A percentile compares a stretch with the other conserved stretches of the same genome.
Evolutionary conservation across 2,113 vertebrate species (phyloP).

Genomic region (Phyllopteryx taeniolatus): DNA sequence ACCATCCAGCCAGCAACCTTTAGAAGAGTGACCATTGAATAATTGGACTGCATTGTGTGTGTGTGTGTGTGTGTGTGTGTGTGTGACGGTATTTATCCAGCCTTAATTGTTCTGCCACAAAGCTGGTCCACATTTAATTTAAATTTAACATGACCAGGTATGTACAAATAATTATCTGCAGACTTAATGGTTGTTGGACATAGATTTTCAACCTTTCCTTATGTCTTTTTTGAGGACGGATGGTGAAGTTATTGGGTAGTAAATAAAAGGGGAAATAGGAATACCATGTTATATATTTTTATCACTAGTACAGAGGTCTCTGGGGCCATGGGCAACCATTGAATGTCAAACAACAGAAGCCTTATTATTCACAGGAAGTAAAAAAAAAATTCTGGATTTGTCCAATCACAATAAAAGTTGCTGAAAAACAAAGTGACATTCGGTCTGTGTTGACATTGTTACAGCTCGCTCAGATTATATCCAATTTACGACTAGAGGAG

Average conservation of each 20-base stretch:
- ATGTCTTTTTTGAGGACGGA: no score
- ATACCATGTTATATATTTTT: background rate
- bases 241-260: background rate
- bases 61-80: no score
- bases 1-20: no score
- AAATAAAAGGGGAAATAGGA: background rate
- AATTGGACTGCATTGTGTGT: no score
- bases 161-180: background rate
- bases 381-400: background rate
- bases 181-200: no score
- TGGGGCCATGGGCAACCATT: background rate
- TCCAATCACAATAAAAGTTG: background rate
- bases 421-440: background rate
- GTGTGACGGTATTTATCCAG: background rate
- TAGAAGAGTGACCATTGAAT: no score
- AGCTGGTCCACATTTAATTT: background rate
- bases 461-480: background rate
- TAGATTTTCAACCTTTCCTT: no score
- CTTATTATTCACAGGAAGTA: background rate
- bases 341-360: background rate
- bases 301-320: background rate
- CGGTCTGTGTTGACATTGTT: background rate
- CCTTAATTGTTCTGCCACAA: background rate
- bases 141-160: background rate
- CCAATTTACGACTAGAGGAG: background rate